Base-by-base conservation (phyloP, 2,797 vertebrate species). In the Amphiprion clarkii region DNA sequence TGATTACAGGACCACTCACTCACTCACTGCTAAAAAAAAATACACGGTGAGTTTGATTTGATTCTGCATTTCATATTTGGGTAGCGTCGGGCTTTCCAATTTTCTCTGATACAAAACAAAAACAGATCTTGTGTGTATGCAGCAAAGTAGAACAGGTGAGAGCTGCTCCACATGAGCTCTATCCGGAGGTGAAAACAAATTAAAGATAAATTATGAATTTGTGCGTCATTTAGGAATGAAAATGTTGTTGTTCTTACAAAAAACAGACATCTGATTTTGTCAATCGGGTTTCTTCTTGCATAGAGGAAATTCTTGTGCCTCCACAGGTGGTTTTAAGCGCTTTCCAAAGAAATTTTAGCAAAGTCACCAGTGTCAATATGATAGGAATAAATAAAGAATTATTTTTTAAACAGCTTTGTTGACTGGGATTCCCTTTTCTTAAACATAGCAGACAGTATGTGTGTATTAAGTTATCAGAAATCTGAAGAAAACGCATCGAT, bases 51-150 rank as follows among this genome's bases (percentile, higher is more conserved):
- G 67, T 67, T 65, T 81, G 64, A 88, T 86, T 82, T 81, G 73
- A 88, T 86, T 91, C 62, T 64, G 54, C 61, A 78, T 83, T 89
- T 88, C 57, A 71, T 84, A 87, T 89, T 78, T 63, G 53, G 40
- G 54, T 70, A 29, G 79, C 82, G 87, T 62, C 63, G 68, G 87
- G 81, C 78, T 70, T 71, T 89, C 21, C 59, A 72, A 73, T 74
- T 87, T 84, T 76, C 69, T 65, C 51, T 53, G 65, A 23, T 36
- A 16, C 31, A 66, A 85, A 82, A 79, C 33, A 76, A 79, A 78
- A 85, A 69, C 57, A 65, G 67, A 79, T 76, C 54, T 49, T 61
- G 16, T 64, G 53, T 60, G 46, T 76, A 46, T 62, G 29, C 58
- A n/a, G 40, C 4, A 0, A 55, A 64, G 33, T 51, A 42, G 63